A percentile compares a stretch with the other conserved stretches of the same genome.
These are phyloP conservation scores for Mechanitis mazaeus DNA, from an alignment of 2,888 invertebrate genomes.

Conservation along the genomic window DNA sequence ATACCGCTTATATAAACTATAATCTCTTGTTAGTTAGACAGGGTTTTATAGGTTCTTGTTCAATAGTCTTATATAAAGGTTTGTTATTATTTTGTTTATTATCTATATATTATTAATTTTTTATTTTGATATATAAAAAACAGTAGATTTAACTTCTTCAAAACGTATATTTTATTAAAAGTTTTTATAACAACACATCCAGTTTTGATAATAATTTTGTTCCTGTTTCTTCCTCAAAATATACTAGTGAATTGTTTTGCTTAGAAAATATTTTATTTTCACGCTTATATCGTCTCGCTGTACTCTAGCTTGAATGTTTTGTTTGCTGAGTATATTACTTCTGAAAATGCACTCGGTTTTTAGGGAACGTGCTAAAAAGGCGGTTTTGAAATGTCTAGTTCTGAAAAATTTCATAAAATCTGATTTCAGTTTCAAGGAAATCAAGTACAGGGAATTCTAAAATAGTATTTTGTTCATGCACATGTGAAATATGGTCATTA, in stretches of 20 bases:
- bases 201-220: too few species aligned
- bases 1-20: too few species aligned
- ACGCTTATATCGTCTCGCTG: slow-evolving; percentile 5
- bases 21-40: too few species aligned
- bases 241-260: slow-evolving; percentile 3
- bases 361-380: slow-evolving; percentile 28
- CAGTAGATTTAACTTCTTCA: too few species aligned
- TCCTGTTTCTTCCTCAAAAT: not conserved
- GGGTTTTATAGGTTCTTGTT: too few species aligned
- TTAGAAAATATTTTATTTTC: slow-evolving; percentile 6
- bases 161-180: too few species aligned
- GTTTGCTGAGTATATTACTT: slow-evolving; percentile 19
- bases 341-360: slow-evolving; percentile 27
- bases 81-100: too few species aligned
- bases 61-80: too few species aligned
- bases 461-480: not conserved
- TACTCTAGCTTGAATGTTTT: slow-evolving; percentile 14
- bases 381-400: slow-evolving; percentile 23
- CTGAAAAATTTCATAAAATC: slow-evolving; percentile 11
- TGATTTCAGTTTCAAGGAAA: not conserved
- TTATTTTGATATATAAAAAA: too few species aligned
- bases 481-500: too few species aligned
- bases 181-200: too few species aligned
- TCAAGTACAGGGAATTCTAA: slow-evolving; percentile 4
- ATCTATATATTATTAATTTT: too few species aligned